A percentile compares a stretch with the other conserved stretches of the same genome.
Evolutionary conservation across 2,888 invertebrate species (phyloP).

Genomic region (Coremacera marginata): DNA sequence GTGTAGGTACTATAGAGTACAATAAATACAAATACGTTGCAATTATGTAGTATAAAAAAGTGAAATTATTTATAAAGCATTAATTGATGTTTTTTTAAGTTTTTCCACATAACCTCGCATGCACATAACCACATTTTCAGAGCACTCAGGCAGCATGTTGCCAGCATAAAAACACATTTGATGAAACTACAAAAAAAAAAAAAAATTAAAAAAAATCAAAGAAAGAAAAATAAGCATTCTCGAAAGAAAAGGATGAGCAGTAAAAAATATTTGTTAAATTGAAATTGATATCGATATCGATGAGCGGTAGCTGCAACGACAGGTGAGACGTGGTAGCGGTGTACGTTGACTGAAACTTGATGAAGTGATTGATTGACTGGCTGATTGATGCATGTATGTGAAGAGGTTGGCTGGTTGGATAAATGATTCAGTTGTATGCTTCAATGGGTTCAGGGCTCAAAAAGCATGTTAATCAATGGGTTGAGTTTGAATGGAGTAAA

Average conservation of each 20-base stretch:
- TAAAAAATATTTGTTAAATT: conserved; percentile 18
- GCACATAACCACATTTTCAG: no score
- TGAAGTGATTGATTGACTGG: conserved; percentile 6
- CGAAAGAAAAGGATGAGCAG: neutral
- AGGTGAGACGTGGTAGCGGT: no score
- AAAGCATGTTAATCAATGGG: neutral
- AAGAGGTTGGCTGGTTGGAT: neutral
- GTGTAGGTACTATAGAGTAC: no score
- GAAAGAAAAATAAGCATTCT: no score
- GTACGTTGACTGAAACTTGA: neutral
- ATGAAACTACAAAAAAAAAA: neutral
- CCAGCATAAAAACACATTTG: no score
- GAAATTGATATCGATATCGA: conserved; percentile 15
- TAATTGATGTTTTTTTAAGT: conserved; percentile 6
- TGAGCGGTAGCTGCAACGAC: neutral
- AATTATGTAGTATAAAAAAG: neutral
- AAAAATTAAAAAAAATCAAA: neutral
- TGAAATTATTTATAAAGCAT: neutral
- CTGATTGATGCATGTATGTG: neutral
- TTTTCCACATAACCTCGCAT: no score
- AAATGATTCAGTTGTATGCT: neutral
- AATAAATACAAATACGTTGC: neutral
- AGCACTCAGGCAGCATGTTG: no score
- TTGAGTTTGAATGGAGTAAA: no score
- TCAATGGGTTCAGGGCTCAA: neutral